phyloP scores from a whole-genome alignment of 2,113 vertebrate genomes.

The Conger conger region DNA sequence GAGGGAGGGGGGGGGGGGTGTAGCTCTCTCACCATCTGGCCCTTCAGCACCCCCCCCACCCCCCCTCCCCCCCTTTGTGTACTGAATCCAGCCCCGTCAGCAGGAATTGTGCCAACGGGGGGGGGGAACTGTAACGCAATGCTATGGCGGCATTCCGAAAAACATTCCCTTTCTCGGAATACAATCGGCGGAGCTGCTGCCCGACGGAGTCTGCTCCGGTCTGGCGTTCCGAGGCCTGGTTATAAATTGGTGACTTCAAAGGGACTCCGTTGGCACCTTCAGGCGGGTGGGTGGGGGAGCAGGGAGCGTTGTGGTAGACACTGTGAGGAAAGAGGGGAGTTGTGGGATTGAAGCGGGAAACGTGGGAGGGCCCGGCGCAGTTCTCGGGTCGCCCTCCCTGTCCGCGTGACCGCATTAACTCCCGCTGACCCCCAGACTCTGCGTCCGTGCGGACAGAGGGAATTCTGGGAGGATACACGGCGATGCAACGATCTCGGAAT shows the following conservation, averaged over 20 bases:
- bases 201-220: too few relatives aligned
- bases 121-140: background rate
- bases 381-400: background rate
- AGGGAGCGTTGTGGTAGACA: too few relatives aligned
- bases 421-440: background rate
- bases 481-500: background rate
- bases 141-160: background rate
- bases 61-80: too few relatives aligned
- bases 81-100: background rate
- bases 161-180: background rate
- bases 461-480: background rate
- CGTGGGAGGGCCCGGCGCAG: too few relatives aligned
- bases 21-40: conserved; percentile 20
- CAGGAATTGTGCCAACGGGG: background rate
- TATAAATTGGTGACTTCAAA: too few relatives aligned
- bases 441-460: background rate
- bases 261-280: too few relatives aligned
- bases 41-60: background rate
- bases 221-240: too few relatives aligned
- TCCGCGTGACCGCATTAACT: background rate
- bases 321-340: too few relatives aligned
- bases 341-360: background rate
- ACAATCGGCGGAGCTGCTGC: background rate
- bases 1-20: background rate
- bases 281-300: too few relatives aligned